Base-by-base conservation (phyloP, 2,888 invertebrate genomes). In the Noctua pronuba region DNA sequence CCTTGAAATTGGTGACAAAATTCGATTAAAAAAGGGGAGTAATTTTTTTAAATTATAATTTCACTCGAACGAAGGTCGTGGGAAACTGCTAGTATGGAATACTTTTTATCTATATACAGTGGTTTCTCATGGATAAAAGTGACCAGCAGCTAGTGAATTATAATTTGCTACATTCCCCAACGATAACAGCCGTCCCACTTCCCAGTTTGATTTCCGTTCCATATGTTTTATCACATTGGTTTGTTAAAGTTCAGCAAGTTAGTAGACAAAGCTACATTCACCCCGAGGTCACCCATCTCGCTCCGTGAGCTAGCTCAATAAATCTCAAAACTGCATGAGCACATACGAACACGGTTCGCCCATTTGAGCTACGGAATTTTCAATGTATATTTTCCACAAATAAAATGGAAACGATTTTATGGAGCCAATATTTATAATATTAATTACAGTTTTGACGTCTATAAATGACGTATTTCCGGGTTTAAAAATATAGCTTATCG, bases 161-260 rank as follows among this genome's bases (percentile, higher is more conserved):
- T 55, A 46, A 66, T 79, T 49, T 79, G 55, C 41, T n/a, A 79
- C 35, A 66, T 81, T 28, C 52, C 21, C n/a, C n/a, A 65, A 49
- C 55, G 72, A 74, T 75, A 77, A 62, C 69, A 52, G 24, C 38
- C 24, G 83, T 44, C 68, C 84, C 41, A 75, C 31, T 83, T 83
- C 68, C 78, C 60, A 75, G 67, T 78, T 84, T 73, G 70, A 74
- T 79, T 78, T 87, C 83, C 86, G 65, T 65, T 72, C 67, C 78
- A 76, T 16, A 75, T 80, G 74, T 74, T 79, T 67, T 82, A 78
- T 74, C 74, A 58, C 80, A 69, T 71, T 75, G 49, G 68, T 78
- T 78, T 64, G 76, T 58, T 74, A 65, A 76, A 80, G 69, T 78
- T 82, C 68, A 76, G 60, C 55, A 72, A 77, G 73, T 72, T 67